A percentile compares a stretch with the other conserved stretches of the same genome.
Evolutionary conservation across 1,140 invertebrate species (phyloP).

Genomic region (Solen grandis): DNA sequence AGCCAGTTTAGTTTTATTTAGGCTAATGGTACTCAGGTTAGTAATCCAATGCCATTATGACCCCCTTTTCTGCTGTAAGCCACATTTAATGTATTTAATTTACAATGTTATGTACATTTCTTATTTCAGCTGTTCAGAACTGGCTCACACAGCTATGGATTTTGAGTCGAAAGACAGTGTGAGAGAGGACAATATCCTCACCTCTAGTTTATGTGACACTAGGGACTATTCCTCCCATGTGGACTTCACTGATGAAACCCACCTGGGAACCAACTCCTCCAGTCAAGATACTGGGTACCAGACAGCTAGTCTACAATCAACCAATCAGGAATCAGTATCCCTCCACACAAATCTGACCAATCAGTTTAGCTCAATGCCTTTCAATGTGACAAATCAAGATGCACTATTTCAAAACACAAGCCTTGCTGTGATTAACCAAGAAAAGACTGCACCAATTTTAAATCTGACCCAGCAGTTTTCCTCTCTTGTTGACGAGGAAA

Average conservation of each 20-base stretch:
- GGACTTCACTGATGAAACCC: slow-evolving; percentile 57
- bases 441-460: slow-evolving; percentile 8
- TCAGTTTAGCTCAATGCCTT: slow-evolving; percentile 60
- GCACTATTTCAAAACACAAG: slow-evolving; percentile 4
- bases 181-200: slow-evolving; percentile 62
- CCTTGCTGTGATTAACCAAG: slow-evolving; percentile 2
- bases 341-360: slow-evolving; percentile 64
- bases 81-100: no score
- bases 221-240: slow-evolving; percentile 58
- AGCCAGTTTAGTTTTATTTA: no score
- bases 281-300: slow-evolving; percentile 71
- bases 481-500: slow-evolving; percentile 6
- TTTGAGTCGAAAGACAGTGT: slow-evolving; percentile 46
- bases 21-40: no score
- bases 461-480: slow-evolving; percentile 37
- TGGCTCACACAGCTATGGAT: slow-evolving; percentile 64
- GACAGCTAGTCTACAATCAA: slow-evolving; percentile 66
- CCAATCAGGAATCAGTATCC: slow-evolving; percentile 65
- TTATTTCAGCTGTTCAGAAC: slow-evolving; percentile 46
- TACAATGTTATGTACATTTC: neutral
- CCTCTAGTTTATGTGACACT: slow-evolving; percentile 60
- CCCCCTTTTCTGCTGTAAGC: no score
- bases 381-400: slow-evolving; percentile 56
- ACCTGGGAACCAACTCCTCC: slow-evolving; percentile 34
- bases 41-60: no score